Percentiles rank a stretch among this genome's conserved stretches.
These are phyloP conservation scores for Dendrocincla fuliginosa DNA, from an alignment of 2,797 vertebrate genomes.

Conservation along the genomic window DNA sequence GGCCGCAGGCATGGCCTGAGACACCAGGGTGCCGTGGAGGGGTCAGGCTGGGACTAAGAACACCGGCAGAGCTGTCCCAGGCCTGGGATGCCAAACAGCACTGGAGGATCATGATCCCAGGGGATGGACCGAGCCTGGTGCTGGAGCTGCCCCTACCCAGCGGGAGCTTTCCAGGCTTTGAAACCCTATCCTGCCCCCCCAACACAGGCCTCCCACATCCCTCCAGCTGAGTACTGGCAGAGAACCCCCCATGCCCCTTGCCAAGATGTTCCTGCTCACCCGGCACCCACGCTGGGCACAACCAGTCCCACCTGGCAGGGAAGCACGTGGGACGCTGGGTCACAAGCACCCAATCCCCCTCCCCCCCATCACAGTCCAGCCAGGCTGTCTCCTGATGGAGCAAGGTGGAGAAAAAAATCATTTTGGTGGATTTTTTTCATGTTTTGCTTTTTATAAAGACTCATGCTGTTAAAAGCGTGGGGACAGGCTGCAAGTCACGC, in stretches of 20 bases:
- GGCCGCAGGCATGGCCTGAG: rapidly evolving
- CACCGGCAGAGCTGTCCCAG: neutral
- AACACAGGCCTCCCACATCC: neutral
- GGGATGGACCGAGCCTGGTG: rapidly evolving
- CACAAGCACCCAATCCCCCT: neutral
- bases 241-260: neutral
- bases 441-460: neutral
- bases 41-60: neutral
- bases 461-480: neutral
- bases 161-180: neutral
- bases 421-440: neutral
- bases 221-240: neutral
- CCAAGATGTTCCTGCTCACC: neutral
- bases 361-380: neutral
- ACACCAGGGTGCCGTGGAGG: rapidly evolving
- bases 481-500: neutral
- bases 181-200: neutral
- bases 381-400: neutral
- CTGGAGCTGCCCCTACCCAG: neutral
- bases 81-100: neutral
- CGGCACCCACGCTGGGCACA: neutral
- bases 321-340: rapidly evolving
- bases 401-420: neutral
- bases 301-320: neutral
- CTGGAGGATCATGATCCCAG: rapidly evolving